These are phyloP conservation scores for Anoplius nigerrimus DNA, from an alignment of 2,888 invertebrate species.

Conservation along the genomic window DNA sequence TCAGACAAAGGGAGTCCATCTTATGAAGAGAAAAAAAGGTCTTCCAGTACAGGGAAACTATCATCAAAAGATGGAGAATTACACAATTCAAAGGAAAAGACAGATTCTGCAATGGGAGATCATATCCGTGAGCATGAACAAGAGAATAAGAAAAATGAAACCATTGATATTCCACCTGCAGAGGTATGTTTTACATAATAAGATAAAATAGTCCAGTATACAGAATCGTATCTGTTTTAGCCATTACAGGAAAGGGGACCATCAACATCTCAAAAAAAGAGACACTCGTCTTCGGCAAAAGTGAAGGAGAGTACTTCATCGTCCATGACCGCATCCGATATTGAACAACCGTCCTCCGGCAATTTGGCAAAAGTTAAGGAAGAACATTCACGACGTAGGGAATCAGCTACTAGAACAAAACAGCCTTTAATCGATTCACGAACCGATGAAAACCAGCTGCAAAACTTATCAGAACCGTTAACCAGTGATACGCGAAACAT, in stretches of 20 bases:
- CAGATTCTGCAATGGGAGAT: background rate
- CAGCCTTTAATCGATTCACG: conserved; percentile 10
- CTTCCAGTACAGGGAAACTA: conserved; percentile 34
- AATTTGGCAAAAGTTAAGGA: conserved; percentile 25
- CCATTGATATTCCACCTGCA: conserved; percentile 18
- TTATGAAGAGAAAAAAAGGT: conserved; percentile 35
- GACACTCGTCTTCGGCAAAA: conserved; percentile 41
- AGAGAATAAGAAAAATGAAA: conserved; percentile 32
- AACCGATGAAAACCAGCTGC: background rate
- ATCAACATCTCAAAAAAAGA: conserved; percentile 38
- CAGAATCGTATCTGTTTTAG: conserved; percentile 31
- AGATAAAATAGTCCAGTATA: background rate
- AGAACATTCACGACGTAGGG: conserved; percentile 36
- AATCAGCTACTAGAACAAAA: conserved; percentile 34
- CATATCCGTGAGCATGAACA: conserved; percentile 11
- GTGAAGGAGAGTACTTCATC: conserved; percentile 25
- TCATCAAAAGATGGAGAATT: conserved; percentile 16
- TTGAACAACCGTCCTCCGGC: background rate
- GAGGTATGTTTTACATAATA: conserved; percentile 36
- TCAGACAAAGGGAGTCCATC: conserved; percentile 42
- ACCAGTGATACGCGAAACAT: background rate
- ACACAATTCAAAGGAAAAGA: conserved; percentile 6
- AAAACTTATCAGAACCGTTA: conserved; percentile 2
- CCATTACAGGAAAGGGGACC: conserved; percentile 38
- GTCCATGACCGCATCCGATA: conserved; percentile 15